Evolutionary conservation across 2,113 vertebrate genomes (phyloP).

Genomic region (Ctenomys sociabilis): DNA sequence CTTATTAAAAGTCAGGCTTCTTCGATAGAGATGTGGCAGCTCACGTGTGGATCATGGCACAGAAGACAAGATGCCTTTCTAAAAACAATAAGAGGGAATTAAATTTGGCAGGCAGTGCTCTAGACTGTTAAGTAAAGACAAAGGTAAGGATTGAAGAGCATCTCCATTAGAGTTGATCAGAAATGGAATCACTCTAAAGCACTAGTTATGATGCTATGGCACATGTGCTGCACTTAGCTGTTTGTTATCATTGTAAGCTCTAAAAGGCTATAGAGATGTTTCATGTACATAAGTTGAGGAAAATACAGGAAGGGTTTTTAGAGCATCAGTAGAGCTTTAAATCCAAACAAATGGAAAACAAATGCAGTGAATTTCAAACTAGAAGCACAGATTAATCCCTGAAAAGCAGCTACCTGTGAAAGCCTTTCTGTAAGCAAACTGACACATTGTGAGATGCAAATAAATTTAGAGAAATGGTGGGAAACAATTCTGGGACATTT

Average conservation of each 20-base stretch:
- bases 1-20: slow-evolving; percentile 67
- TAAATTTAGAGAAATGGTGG: background rate
- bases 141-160: background rate
- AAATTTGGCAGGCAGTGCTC: background rate
- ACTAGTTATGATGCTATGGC: background rate
- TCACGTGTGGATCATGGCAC: background rate
- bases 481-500: slow-evolving; percentile 3
- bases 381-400: slow-evolving; percentile 30
- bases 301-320: background rate
- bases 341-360: background rate
- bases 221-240: background rate
- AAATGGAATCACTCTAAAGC: slow-evolving; percentile 25
- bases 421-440: background rate
- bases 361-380: slow-evolving; percentile 54
- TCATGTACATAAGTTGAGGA: slow-evolving; percentile 39
- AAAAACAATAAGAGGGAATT: slow-evolving; percentile 50
- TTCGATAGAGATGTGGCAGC: slow-evolving; percentile 61
- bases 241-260: background rate
- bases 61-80: slow-evolving; percentile 24
- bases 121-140: background rate
- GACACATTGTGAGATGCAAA: background rate
- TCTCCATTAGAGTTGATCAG: background rate
- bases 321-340: background rate
- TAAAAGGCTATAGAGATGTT: background rate
- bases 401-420: background rate